These are phyloP conservation scores for Perizoma affinitatum DNA, from an alignment of 2,888 invertebrate genomes.

Conservation along the genomic window DNA sequence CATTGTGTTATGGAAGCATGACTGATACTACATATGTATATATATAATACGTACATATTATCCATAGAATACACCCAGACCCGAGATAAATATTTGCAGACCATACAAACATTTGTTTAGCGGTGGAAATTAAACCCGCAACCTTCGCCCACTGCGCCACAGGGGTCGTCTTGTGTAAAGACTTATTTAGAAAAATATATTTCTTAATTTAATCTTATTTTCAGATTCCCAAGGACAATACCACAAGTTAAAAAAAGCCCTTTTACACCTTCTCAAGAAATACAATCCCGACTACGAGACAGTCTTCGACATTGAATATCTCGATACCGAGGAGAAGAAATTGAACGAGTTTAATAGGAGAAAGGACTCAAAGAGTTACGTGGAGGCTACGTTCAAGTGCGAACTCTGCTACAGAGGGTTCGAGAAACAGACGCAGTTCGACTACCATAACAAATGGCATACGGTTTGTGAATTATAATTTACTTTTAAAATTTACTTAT, in stretches of 20 bases:
- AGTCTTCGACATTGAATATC: constrained; percentile 23
- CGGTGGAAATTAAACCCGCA: too few relatives aligned
- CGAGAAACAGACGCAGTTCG: constrained; percentile 21
- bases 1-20: too few relatives aligned
- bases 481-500: too few relatives aligned
- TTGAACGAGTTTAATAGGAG: constrained; percentile 22
- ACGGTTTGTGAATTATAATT: constrained; percentile 16
- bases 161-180: too few relatives aligned
- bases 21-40: too few relatives aligned
- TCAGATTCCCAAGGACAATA: constrained; percentile 25
- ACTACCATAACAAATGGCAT: constrained; percentile 30
- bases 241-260: constrained; percentile 18
- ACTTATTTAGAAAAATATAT: too few relatives aligned
- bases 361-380: constrained; percentile 11
- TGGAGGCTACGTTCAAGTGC: constrained; percentile 20
- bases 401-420: constrained; percentile 24
- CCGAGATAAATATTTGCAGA: too few relatives aligned
- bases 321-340: constrained; percentile 26
- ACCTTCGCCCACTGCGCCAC: too few relatives aligned
- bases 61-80: too few relatives aligned
- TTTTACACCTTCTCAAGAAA: constrained; percentile 24
- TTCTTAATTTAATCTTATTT: background rate
- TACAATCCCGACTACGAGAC: constrained; percentile 28
- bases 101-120: too few relatives aligned
- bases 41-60: too few relatives aligned